Conservation (phyloP, 1,140 invertebrate genomes). For the Zaprionus nigranus region DNA sequence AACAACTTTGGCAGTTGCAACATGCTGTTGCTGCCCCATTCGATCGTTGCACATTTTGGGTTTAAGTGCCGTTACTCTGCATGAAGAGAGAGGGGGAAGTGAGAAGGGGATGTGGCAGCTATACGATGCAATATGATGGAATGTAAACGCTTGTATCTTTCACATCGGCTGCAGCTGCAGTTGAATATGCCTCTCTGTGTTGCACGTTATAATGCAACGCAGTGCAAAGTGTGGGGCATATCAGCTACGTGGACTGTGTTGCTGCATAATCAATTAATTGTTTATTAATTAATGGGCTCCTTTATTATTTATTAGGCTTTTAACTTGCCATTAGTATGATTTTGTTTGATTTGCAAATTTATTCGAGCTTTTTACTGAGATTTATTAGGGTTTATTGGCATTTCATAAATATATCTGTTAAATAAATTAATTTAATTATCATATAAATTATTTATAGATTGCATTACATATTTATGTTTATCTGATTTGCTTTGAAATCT, state of each 20-base stretch:
- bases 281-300: not conserved
- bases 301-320: not conserved
- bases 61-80: constrained; percentile 9
- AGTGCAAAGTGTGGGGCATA: not conserved
- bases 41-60: constrained; percentile 37
- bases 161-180: not conserved
- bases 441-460: too few species aligned
- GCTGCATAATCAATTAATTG: not conserved
- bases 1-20: constrained; percentile 52
- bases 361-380: not conserved
- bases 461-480: too few species aligned
- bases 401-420: not conserved
- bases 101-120: not conserved
- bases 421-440: not conserved
- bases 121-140: constrained; percentile 23
- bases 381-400: too few species aligned
- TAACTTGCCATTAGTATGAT: not conserved
- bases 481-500: too few species aligned
- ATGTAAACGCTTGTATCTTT: constrained; percentile 17
- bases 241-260: not conserved
- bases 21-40: constrained; percentile 10
- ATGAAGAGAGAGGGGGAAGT: not conserved
- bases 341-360: not conserved
- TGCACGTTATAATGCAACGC: not conserved
- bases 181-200: not conserved